These are phyloP conservation scores for Agapornis roseicollis DNA, from an alignment of 2,113 vertebrate genomes.

Conservation along the genomic window DNA sequence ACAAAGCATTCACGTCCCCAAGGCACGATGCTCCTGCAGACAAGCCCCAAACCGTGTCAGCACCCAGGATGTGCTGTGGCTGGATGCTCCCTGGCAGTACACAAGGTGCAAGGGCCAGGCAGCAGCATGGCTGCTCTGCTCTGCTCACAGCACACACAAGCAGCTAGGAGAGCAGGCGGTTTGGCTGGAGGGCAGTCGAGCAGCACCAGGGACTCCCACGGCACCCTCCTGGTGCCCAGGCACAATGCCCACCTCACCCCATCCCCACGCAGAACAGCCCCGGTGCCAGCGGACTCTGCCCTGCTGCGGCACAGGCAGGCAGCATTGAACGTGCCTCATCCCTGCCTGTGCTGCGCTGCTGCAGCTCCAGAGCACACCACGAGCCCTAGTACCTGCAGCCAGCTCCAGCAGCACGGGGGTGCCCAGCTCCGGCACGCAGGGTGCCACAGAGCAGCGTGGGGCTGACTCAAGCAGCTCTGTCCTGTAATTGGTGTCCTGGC, in stretches of 20 bases:
- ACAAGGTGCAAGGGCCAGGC: not conserved
- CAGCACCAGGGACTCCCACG: not conserved
- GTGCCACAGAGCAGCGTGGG: not conserved
- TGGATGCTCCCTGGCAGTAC: accelerated
- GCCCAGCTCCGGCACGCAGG: accelerated
- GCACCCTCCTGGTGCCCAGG: not conserved
- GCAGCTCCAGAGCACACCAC: accelerated
- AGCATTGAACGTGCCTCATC: not conserved
- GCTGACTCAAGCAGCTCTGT: slow-evolving; percentile 12
- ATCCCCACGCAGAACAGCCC: accelerated
- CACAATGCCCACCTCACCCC: not conserved
- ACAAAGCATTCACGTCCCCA: not conserved
- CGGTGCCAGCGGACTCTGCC: not conserved
- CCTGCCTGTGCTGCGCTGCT: not conserved
- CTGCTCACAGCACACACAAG: accelerated
- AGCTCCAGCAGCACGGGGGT: accelerated
- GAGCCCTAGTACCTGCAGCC: accelerated
- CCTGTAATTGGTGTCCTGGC: slow-evolving; percentile 54
- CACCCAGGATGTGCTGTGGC: accelerated
- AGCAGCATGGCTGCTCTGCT: accelerated
- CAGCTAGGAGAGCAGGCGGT: not conserved
- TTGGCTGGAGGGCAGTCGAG: not conserved
- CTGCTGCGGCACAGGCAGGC: accelerated
- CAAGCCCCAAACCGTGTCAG: accelerated
- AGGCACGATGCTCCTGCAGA: not conserved